Evolutionary conservation across 2,888 invertebrate genomes (phyloP), one percentile per base, ranked within the genome.

Genomic region (Odontomyia ornata): DNA sequence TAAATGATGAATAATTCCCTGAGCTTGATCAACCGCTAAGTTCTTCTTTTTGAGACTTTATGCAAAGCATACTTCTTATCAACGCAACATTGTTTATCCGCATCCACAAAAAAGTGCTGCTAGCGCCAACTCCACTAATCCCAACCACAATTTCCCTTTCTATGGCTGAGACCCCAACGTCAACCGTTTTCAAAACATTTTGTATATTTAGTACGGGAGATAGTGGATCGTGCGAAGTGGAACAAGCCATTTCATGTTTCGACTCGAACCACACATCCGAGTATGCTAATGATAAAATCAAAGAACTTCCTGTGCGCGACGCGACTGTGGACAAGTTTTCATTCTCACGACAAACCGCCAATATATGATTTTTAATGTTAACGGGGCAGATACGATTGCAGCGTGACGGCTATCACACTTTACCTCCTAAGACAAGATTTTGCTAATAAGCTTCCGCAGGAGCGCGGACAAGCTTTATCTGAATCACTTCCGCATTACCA

Each of bases 231-330:
- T 69, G 69, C 69, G 69, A 69, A 69, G n/a, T 47, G 18, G 47
- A 69, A 27, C 69, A 69, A 1, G 69, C 47, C 11, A 69, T 47
- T 23, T 18, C 69, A 69, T 69, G 69, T 25, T 27, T 69, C 25
- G 1, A 25, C 69, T 47, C 1, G 69, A 47, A 69, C 69, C 28
- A 27, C 64, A 64, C 69, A 69, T 47, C 47, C 69, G 46, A 69
- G 25, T 65, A 25, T 46, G 47, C 25, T 69, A 69, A 72, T 72
- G 72, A 72, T 72, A 72, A 72, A 72, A 72, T 56, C 56, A 72
- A 52, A 72, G 9, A 72, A 72, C 72, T 72, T 72, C 72, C 72
- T 72, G 72, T 69, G 43, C n/a, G n/a, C n/a, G n/a, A 36, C 18
- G 52, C 23, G 21, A 60, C 60, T 21, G 25, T 18, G 18, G n/a